These are phyloP conservation scores for Ditula angustiorana DNA, from an alignment of 2,888 invertebrate genomes.

Conservation along the genomic window DNA sequence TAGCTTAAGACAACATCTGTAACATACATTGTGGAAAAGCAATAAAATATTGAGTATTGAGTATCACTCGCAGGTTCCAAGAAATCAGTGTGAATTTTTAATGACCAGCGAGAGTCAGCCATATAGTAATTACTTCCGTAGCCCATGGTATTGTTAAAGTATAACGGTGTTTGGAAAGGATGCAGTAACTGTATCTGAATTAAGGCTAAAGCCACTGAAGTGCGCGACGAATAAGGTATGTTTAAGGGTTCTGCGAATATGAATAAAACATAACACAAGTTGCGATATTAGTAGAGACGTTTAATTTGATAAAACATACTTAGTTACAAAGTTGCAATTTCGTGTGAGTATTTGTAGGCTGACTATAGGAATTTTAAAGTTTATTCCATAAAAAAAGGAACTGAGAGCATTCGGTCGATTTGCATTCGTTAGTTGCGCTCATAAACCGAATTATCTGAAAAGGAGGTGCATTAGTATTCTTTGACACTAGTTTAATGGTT, in stretches of 20 bases:
- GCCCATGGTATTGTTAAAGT: slow-evolving; percentile 26
- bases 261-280: slow-evolving; percentile 3
- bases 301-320: too few species aligned
- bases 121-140: neutral
- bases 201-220: slow-evolving; percentile 45
- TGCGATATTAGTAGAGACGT: too few species aligned
- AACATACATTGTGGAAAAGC: too few species aligned
- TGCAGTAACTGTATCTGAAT: slow-evolving; percentile 58
- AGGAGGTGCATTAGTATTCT: slow-evolving; percentile 43
- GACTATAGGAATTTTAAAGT: too few species aligned
- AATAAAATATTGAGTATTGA: too few species aligned
- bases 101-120: neutral
- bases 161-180: slow-evolving; percentile 55
- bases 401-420: slow-evolving; percentile 63
- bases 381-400: neutral
- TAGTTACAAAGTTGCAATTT: too few species aligned
- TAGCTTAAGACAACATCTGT: too few species aligned
- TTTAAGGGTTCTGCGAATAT: slow-evolving; percentile 16
- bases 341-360: too few species aligned
- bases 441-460: slow-evolving; percentile 68
- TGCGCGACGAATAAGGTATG: slow-evolving; percentile 4
- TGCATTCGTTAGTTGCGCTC: slow-evolving; percentile 69
- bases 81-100: neutral
- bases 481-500: slow-evolving; percentile 10
- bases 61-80: too few species aligned